phyloP scores from a whole-genome alignment of 1,140 invertebrate genomes.

The Theocolax elegans region DNA sequence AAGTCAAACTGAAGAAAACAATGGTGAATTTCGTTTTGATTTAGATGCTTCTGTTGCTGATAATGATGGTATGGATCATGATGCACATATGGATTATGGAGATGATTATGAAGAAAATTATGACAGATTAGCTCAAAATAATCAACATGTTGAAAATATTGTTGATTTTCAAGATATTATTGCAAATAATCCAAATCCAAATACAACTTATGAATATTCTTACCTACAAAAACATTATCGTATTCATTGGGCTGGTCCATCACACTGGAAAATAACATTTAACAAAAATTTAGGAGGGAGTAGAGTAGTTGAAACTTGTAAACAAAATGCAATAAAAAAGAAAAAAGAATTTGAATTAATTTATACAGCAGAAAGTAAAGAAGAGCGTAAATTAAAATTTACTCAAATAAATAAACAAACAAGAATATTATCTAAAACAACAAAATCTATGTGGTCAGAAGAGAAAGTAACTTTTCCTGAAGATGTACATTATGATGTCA shows the following conservation, averaged over 20 bases:
- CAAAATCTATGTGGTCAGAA: constrained; percentile 51
- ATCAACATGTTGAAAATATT: constrained; percentile 42
- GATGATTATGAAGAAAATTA: constrained; percentile 44
- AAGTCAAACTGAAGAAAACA: constrained; percentile 27
- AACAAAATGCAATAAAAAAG: constrained; percentile 43
- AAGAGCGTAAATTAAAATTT: constrained; percentile 45
- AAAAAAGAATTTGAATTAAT: constrained; percentile 50
- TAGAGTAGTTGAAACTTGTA: constrained; percentile 42
- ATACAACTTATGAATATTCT: constrained; percentile 73
- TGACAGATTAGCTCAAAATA: constrained; percentile 26
- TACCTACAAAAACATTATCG: constrained; percentile 72
- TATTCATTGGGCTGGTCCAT: constrained; percentile 79
- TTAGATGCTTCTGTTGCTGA: constrained; percentile 54
- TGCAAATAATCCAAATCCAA: constrained; percentile 46
- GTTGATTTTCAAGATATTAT: constrained; percentile 57
- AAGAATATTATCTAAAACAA: constrained; percentile 45
- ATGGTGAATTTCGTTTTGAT: constrained; percentile 57
- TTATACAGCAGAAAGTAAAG: constrained; percentile 42
- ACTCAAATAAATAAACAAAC: neutral
- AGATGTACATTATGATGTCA: constrained; percentile 49
- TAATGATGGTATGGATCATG: constrained; percentile 40
- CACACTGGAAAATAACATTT: constrained; percentile 78
- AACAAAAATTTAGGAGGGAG: constrained; percentile 41
- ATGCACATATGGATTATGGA: constrained; percentile 41
- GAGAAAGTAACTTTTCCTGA: constrained; percentile 53